Base-by-base conservation (phyloP, 2,888 invertebrate species). In the Eristalinus aeneus region DNA sequence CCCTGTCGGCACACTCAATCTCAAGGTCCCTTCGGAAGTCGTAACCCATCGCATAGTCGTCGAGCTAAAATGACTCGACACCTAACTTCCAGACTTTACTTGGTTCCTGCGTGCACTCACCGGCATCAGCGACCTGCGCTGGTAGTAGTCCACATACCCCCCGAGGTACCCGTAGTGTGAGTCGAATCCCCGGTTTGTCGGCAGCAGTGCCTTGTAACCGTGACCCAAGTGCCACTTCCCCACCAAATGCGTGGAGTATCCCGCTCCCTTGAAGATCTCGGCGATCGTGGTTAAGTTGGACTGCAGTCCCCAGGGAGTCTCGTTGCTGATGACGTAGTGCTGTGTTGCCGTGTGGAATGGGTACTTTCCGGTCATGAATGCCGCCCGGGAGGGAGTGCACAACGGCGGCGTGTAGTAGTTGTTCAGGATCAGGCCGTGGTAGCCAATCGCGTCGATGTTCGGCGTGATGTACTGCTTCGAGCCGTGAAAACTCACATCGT, bases 171-270 rank as follows among this genome's bases (percentile, higher is more conserved):
- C 98, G 90, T 95, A 96, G 91, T 97, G 97, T 5, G 94, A 94
- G 88, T 97, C 95, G 90, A 97, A 98, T 3, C 97, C 97, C 39
- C 97, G 94, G 82, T 93, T 92, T 0, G 94, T 94, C 0, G 97
- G 97, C 6, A 96, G 94, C 90, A 93, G 93, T 2, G 89, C 88
- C 0, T 90, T 90, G 72, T 94, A 93, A 87, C 95, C 95, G 93
- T 95, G 97, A 1, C 98, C 98, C 79, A 98, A 94, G 91, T 97
- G 96, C 98, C 98, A 98, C 93, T 98, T 98, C 23, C 98, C 98
- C 10, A 98, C 94, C 32, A 97, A 94, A 91, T 97, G 96, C 0
- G 97, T 97, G 6, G 93, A 92, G 92, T 98, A 98, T 0, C 97
- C 97, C 72, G 97, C 93, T 86, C 95, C 94, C 89, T 93, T 93